phyloP scores from a whole-genome alignment of 1,140 invertebrate genomes.

The Drosophila repleta region DNA sequence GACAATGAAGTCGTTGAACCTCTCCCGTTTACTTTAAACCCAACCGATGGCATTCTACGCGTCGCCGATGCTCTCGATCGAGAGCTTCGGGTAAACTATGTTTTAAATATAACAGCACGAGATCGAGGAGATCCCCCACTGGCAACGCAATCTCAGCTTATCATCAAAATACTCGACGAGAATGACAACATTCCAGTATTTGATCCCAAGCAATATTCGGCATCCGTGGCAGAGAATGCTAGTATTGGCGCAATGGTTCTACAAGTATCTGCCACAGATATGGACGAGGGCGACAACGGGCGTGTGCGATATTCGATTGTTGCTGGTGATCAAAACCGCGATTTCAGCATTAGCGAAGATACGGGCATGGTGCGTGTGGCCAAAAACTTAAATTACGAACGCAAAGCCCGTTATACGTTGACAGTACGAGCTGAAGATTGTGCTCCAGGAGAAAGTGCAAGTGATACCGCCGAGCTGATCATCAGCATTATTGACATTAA shows the following conservation, averaged over 20 bases:
- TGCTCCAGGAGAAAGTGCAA: slow-evolving; percentile 80
- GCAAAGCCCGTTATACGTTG: slow-evolving; percentile 92
- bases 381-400: slow-evolving; percentile 96
- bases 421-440: slow-evolving; percentile 95
- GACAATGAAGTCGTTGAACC: slow-evolving; percentile 48
- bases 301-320: slow-evolving; percentile 94
- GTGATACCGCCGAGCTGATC: slow-evolving; percentile 89
- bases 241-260: slow-evolving; percentile 95
- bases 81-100: slow-evolving; percentile 92
- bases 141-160: slow-evolving; percentile 88
- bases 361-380: slow-evolving; percentile 94
- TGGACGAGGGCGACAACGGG: slow-evolving; percentile 95
- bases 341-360: slow-evolving; percentile 95
- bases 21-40: slow-evolving; percentile 92
- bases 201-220: slow-evolving; percentile 93
- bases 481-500: slow-evolving; percentile 94
- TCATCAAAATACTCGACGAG: slow-evolving; percentile 92
- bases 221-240: slow-evolving; percentile 95
- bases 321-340: slow-evolving; percentile 94
- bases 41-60: slow-evolving; percentile 93
- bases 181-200: slow-evolving; percentile 98
- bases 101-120: slow-evolving; percentile 91
- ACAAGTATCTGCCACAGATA: slow-evolving; percentile 95
- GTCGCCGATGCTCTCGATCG: slow-evolving; percentile 93
- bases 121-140: slow-evolving; percentile 94